Base-by-base conservation (phyloP, 2,113 vertebrate species). In the Austrofundulus limnaeus region DNA sequence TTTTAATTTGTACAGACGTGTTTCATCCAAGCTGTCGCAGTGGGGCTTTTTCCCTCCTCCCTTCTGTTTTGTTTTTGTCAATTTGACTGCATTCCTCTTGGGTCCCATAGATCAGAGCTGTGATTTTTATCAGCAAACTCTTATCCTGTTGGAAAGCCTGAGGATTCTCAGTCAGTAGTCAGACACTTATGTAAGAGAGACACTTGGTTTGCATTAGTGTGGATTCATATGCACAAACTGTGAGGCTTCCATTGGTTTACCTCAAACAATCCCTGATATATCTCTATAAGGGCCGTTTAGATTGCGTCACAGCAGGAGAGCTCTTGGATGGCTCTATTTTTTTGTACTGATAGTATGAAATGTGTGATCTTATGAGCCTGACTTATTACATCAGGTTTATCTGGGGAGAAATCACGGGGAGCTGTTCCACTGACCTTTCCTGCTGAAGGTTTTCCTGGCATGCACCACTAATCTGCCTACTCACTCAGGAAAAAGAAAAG, bases 401-500 rank as follows among this genome's bases (percentile, higher is more conserved):
- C 77, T 60, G 49, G 60, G 61, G 78, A 80, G 39, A 56, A 86
- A 84, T 77, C 19, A 0, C 53, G 59, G 42, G 24, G 63, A 87
- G 67, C 46, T 45, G 17, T 82, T 59, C 53, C 80, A 61, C 17
- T 77, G 72, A 83, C 77, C 45, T 56, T 81, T 84, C 84, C 81
- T 84, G 78, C 82, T 83, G 87, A 85, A 84, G 77, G 75, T 75
- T 80, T 34, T 82, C 76, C 70, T 87, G 87, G 87, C 86, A 74
- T 48, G 47, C 66, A 75, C 72, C 54, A 45, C 75, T 78, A 75
- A 85, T 81, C 83, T 85, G 70, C 80, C 80, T 76, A 77, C 78
- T 85, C 77, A 24, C 81, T 69, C 46, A 78, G 75, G 78, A 75
- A 78, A 83, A 79, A 75, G 72, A 72, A 53, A 62, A 72, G 78